Evolutionary conservation across 2,888 invertebrate species (phyloP).

Genomic region (Cotesia congregata): DNA sequence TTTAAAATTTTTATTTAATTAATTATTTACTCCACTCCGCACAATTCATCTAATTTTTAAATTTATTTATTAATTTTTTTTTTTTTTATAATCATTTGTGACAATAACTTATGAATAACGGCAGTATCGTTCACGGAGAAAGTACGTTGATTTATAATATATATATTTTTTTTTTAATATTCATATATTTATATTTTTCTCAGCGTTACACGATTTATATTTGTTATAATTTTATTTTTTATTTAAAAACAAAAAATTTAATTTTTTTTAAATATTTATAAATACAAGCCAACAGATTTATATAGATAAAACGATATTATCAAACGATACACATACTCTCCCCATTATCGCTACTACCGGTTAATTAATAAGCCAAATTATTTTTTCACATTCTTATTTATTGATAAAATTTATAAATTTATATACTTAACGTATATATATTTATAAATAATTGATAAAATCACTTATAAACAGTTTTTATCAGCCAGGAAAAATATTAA

Average conservation of each 20-base stretch:
- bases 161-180: slow-evolving; percentile 42
- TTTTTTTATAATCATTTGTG: slow-evolving; percentile 40
- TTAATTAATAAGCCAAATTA: slow-evolving; percentile 30
- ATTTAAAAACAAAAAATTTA: slow-evolving; percentile 50
- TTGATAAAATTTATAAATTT: slow-evolving; percentile 20
- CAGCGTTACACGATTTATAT: background rate
- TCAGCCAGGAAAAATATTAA: slow-evolving; percentile 32
- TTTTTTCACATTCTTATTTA: slow-evolving; percentile 10
- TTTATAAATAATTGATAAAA: background rate
- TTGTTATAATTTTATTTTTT: background rate
- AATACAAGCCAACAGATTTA: slow-evolving; percentile 33
- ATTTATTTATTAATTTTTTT: slow-evolving; percentile 15
- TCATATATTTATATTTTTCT: slow-evolving; percentile 28
- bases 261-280: slow-evolving; percentile 45
- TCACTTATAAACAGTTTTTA: background rate
- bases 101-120: slow-evolving; percentile 55
- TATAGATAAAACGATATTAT: slow-evolving; percentile 22
- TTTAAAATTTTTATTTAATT: slow-evolving; percentile 32
- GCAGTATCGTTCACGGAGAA: slow-evolving; percentile 62
- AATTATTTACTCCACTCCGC: slow-evolving; percentile 37
- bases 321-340: slow-evolving; percentile 45
- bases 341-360: slow-evolving; percentile 48
- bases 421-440: slow-evolving; percentile 15
- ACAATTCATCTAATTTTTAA: slow-evolving; percentile 12
- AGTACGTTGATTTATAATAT: slow-evolving; percentile 54